Conservation (phyloP, 30 jellyfish, hydroid and myxozoan genomes). For the Sanderia malayensis region DNA sequence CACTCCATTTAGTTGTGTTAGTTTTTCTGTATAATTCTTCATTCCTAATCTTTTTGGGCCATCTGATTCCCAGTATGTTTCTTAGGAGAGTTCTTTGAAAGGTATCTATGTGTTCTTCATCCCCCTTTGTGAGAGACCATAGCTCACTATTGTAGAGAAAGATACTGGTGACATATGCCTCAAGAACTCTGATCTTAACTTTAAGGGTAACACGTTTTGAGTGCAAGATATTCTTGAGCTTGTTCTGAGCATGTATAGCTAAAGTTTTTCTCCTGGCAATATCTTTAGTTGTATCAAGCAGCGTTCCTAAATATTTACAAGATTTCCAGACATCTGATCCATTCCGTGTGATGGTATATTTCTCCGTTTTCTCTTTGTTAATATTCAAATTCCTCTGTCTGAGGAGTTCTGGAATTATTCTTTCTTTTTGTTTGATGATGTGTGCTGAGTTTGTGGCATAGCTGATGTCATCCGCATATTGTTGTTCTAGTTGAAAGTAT, state of each 20-base stretch:
- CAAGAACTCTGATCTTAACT: conserved; percentile 5
- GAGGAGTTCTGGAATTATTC: conserved; percentile 34
- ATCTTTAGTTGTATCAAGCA: background rate
- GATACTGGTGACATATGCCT: background rate
- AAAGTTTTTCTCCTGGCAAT: background rate
- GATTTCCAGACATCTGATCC: conserved; percentile 56
- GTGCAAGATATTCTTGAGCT: background rate
- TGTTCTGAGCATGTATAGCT: background rate
- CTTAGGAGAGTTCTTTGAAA: background rate
- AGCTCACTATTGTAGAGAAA: conserved; percentile 10
- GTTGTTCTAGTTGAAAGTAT: conserved; percentile 47
- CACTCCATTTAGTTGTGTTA: background rate
- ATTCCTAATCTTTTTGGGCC: conserved; percentile 1
- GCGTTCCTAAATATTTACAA: conserved; percentile 52
- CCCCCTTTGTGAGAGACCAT: background rate
- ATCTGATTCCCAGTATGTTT: background rate
- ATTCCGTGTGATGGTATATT: conserved; percentile 45
- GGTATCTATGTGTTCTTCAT: background rate
- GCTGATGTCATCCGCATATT: conserved; percentile 69
- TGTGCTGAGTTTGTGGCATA: conserved; percentile 48
- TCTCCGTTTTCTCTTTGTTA: conserved; percentile 49
- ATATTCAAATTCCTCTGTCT: conserved; percentile 39
- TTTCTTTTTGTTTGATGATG: conserved; percentile 41
- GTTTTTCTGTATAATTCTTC: background rate
- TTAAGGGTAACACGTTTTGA: background rate